Evolutionary conservation across 1,140 invertebrate genomes (phyloP), one percentile per base, ranked within the genome.

Genomic region (Euwallacea similis): DNA sequence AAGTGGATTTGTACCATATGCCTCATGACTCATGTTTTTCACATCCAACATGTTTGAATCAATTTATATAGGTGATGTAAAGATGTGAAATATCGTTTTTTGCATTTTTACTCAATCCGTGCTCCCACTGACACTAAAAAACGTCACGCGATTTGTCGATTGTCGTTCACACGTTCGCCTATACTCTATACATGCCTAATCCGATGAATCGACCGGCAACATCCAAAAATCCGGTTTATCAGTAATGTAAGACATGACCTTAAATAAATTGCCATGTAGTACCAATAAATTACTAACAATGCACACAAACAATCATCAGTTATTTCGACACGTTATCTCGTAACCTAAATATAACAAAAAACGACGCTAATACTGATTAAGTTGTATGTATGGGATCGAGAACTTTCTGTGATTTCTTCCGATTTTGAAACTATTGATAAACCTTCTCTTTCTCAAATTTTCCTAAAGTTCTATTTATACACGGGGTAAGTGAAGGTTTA

Each of bases 201-300:
- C 21, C 46, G 46, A 50, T 6, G 9, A 10, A 13, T 33, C 55
- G n/a, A 58, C 10, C 10, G 8, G 11, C 9, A 9, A 58, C n/a
- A 61, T 10, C 11, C 16, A 53, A 50, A 64, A 33, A 47, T 64
- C 46, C 16, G 16, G 62, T 41, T 64, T 64, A 64, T 64, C 62
- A 41, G 7, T 43, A 21, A 9, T 41, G 33, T 21, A 46, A 64
- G 21, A 50, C 46, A 64, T 64, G 62, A 64, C 62, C 62, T 53
- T 50, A 53, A 46, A 21, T 15, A 33, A 64, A 64, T 53, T 50
- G 42, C 11, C 59, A 61, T 61, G 46, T 64, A 50, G 21, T 7
- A 33, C 59, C 21, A 61, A 61, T 64, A 64, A 64, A 64, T 64
- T 64, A 64, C n/a, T 64, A 64, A 64, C 33, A 64, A 50, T 50